These are phyloP conservation scores for Chaitophorus viminalis DNA, from an alignment of 2,888 invertebrate genomes.

Conservation along the genomic window DNA sequence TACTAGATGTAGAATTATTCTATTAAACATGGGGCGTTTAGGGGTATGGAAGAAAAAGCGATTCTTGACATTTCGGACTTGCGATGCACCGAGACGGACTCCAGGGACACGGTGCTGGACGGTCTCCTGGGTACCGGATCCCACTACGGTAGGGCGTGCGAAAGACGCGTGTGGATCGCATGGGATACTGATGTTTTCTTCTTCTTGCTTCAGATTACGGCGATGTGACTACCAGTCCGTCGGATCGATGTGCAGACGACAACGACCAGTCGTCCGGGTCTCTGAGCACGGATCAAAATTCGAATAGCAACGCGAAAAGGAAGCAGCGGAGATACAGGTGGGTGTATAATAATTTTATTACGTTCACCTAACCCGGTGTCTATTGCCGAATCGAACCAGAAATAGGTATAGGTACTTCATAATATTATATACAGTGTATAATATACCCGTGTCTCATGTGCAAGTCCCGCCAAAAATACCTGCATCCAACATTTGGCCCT, in stretches of 20 bases:
- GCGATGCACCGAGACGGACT: slow-evolving; percentile 43
- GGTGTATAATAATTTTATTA: slow-evolving; percentile 29
- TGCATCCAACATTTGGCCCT: no score
- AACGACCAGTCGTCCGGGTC: slow-evolving; percentile 54
- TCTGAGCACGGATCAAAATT: slow-evolving; percentile 45
- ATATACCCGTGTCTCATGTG: no score
- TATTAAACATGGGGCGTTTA: slow-evolving; percentile 47
- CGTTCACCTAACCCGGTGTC: no score
- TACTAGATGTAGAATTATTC: background rate
- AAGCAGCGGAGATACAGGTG: slow-evolving; percentile 74
- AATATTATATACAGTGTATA: no score
- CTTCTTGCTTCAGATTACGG: slow-evolving; percentile 21
- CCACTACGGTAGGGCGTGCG: slow-evolving; percentile 12
- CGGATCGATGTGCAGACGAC: slow-evolving; percentile 42
- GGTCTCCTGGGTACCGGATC: slow-evolving; percentile 41
- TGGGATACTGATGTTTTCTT: background rate
- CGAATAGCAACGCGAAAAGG: slow-evolving; percentile 68
- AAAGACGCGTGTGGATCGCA: background rate
- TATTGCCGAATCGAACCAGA: no score
- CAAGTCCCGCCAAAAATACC: no score
- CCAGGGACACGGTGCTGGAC: slow-evolving; percentile 32
- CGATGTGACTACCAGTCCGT: slow-evolving; percentile 34
- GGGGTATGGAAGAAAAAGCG: slow-evolving; percentile 56
- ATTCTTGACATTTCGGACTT: slow-evolving; percentile 55
- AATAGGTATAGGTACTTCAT: no score